Conservation (phyloP, 2,888 invertebrate genomes). For the Balanococcus diminutus region DNA sequence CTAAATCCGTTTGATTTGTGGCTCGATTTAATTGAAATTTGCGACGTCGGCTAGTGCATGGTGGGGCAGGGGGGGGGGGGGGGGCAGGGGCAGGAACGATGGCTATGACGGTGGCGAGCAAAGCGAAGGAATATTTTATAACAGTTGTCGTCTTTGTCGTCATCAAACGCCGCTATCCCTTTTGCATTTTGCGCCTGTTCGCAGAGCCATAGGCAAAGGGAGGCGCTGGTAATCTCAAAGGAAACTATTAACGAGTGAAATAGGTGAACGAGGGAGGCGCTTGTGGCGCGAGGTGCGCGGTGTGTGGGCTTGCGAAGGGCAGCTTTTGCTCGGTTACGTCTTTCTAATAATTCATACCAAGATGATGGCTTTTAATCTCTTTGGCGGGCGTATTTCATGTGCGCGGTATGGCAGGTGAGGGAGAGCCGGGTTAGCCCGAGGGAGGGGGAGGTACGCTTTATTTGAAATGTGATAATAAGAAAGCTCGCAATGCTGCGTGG, state of each 20-base stretch:
- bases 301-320: background rate
- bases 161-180: constrained; percentile 41
- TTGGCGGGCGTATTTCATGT: background rate
- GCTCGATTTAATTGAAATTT: constrained; percentile 54
- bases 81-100: background rate
- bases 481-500: background rate
- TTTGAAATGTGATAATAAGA: constrained; percentile 31
- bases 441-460: background rate
- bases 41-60: constrained; percentile 36
- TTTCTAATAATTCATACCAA: constrained; percentile 50
- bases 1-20: constrained; percentile 54
- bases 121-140: constrained; percentile 51
- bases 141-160: constrained; percentile 50
- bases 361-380: constrained; percentile 53
- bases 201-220: background rate
- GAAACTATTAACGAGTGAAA: constrained; percentile 26
- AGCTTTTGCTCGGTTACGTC: constrained; percentile 38
- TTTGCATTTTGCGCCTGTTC: constrained; percentile 18
- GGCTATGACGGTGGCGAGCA: background rate
- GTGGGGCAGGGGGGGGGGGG: background rate
- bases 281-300: background rate
- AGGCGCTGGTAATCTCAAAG: constrained; percentile 39
- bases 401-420: background rate
- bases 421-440: too few species aligned
- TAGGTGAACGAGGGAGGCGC: constrained; percentile 1